Evolutionary conservation across 1,140 invertebrate genomes (phyloP).

Genomic region (Yoshiicerus persimilis): DNA sequence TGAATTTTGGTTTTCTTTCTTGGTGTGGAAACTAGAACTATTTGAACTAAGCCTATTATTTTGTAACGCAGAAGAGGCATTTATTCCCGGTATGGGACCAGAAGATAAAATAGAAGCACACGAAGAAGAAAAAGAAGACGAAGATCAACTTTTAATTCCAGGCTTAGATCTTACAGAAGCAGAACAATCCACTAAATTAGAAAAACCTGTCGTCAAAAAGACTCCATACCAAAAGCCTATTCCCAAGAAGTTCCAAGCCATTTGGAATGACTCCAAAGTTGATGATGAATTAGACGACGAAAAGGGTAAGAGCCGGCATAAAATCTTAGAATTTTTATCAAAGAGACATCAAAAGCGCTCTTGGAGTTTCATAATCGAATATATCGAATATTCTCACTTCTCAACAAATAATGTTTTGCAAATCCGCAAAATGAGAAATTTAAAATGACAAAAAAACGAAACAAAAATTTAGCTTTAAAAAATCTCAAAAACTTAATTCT

Average conservation of each 20-base stretch:
- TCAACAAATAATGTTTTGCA: too few species aligned
- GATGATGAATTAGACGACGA: slow-evolving; percentile 47
- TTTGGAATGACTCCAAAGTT: slow-evolving; percentile 80
- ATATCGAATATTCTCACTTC: too few species aligned
- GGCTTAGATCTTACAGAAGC: slow-evolving; percentile 71
- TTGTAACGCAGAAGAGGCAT: slow-evolving; percentile 65
- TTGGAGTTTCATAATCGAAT: too few species aligned
- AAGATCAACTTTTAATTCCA: slow-evolving; percentile 66
- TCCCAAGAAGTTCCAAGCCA: slow-evolving; percentile 90
- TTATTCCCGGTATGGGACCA: slow-evolving; percentile 93
- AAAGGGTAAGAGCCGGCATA: slow-evolving; percentile 31
- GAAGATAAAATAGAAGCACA: slow-evolving; percentile 78
- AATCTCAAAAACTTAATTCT: too few species aligned
- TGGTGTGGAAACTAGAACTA: too few species aligned
- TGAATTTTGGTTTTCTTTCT: neutral
- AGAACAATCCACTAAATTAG: slow-evolving; percentile 69
- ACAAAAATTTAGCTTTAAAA: too few species aligned
- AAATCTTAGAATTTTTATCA: neutral
- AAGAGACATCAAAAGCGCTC: too few species aligned
- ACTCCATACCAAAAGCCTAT: slow-evolving; percentile 93
- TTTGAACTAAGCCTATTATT: too few species aligned
- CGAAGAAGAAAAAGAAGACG: slow-evolving; percentile 55
- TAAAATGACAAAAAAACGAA: too few species aligned
- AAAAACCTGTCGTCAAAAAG: slow-evolving; percentile 67
- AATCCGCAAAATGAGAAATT: too few species aligned